These are phyloP conservation scores for Siphlonurus alternatus DNA, from an alignment of 2,888 invertebrate species.

Conservation along the genomic window DNA sequence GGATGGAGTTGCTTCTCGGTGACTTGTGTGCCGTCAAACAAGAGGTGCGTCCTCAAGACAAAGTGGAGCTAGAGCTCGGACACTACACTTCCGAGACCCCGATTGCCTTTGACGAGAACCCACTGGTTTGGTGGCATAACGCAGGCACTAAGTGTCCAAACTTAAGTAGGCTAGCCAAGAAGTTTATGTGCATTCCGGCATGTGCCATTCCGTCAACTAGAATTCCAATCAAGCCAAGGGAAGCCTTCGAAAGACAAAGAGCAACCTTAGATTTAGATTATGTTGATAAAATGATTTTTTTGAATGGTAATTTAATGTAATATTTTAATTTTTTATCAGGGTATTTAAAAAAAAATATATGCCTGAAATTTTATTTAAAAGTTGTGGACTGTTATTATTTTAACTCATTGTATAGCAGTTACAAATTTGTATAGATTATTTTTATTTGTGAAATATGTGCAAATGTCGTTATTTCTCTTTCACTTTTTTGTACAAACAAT, in stretches of 20 bases:
- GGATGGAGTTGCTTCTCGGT: constrained; percentile 29
- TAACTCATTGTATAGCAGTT: too few relatives aligned
- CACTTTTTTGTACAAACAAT: too few relatives aligned
- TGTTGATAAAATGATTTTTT: constrained; percentile 26
- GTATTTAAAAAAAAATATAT: too few relatives aligned
- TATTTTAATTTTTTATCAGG: too few relatives aligned
- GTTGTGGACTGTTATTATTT: too few relatives aligned
- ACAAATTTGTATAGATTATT: too few relatives aligned
- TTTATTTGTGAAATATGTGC: too few relatives aligned
- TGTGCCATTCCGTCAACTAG: constrained; percentile 26
- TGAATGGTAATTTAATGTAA: constrained; percentile 22
- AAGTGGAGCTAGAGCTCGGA: constrained; percentile 28
- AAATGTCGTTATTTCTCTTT: too few relatives aligned
- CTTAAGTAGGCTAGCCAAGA: constrained; percentile 25
- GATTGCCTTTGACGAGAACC: constrained; percentile 28
- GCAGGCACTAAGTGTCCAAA: constrained; percentile 27
- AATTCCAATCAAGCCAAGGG: constrained; percentile 25
- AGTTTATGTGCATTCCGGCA: constrained; percentile 29
- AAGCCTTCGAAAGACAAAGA: constrained; percentile 24
- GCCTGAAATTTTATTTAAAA: too few relatives aligned
- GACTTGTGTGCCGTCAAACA: constrained; percentile 23
- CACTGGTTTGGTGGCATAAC: constrained; percentile 27
- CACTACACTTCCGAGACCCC: constrained; percentile 30
- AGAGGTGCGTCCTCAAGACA: constrained; percentile 27
- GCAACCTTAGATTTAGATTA: constrained; percentile 26